These are phyloP conservation scores for Micronisus gabar DNA, from an alignment of 2,113 vertebrate genomes.

Conservation along the genomic window DNA sequence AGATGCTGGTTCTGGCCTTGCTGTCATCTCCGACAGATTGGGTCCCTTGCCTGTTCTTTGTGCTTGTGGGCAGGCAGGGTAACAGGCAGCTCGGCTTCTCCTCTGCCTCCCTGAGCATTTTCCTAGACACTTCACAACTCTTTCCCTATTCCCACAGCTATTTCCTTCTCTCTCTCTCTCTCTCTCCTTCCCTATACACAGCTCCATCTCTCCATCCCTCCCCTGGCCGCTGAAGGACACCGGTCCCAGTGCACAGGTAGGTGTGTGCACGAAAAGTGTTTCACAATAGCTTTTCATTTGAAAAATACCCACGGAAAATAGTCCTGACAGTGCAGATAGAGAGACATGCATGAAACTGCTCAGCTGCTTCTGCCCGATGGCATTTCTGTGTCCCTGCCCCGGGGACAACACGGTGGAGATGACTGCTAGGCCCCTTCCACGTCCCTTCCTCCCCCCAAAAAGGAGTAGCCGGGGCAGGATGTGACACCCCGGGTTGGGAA, in stretches of 20 bases:
- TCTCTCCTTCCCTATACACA: background rate
- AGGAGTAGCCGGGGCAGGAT: background rate
- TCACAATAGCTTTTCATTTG: background rate
- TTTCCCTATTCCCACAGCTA: background rate
- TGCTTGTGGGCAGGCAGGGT: background rate
- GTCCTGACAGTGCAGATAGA: too few relatives aligned
- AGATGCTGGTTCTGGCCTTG: background rate
- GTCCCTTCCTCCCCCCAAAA: background rate
- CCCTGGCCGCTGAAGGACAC: background rate
- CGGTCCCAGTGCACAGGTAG: fast-evolving
- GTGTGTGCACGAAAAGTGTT: fast-evolving
- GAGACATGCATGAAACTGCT: fast-evolving
- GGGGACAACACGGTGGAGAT: background rate
- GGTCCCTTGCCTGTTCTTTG: background rate
- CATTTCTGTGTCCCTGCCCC: background rate
- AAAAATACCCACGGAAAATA: background rate
- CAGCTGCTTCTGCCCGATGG: background rate
- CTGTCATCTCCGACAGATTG: slow-evolving; percentile 14
- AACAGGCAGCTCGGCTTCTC: background rate
- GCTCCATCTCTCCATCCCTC: background rate
- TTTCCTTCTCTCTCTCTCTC: background rate
- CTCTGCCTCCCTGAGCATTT: background rate
- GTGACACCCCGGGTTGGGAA: background rate
- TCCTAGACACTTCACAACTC: background rate
- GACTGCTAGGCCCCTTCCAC: background rate